Percentiles rank a stretch among this genome's conserved stretches.
Conservation (phyloP, 2,113 vertebrate species). For the Chrysochloris asiatica region DNA sequence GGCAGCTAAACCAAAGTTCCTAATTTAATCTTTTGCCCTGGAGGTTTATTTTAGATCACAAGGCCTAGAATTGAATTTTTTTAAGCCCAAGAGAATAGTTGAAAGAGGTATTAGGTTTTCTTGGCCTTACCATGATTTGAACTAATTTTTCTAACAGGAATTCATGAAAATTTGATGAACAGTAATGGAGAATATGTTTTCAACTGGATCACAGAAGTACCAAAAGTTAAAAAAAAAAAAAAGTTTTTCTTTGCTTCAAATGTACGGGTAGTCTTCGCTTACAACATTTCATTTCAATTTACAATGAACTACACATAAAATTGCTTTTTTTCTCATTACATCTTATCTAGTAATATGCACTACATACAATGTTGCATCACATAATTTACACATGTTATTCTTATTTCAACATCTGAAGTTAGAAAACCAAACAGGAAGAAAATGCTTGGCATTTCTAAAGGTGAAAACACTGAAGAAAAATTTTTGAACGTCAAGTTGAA, state of each 20-base stretch:
- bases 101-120: slow-evolving; percentile 13
- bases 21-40: slow-evolving; percentile 33
- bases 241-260: slow-evolving; percentile 13
- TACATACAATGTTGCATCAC: neutral
- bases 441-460: too few species aligned
- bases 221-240: neutral
- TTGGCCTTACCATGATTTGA: slow-evolving; percentile 21
- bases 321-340: neutral
- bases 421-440: too few species aligned
- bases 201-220: neutral
- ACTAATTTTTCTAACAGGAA: slow-evolving; percentile 4
- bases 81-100: neutral
- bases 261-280: neutral
- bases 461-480: too few species aligned
- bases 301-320: neutral
- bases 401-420: neutral
- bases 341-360: neutral
- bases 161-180: slow-evolving; percentile 42
- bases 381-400: neutral
- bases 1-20: neutral
- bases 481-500: too few species aligned
- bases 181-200: slow-evolving; percentile 23
- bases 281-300: neutral
- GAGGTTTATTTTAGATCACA: slow-evolving; percentile 32
- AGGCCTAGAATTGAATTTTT: neutral